These are phyloP conservation scores for Haliaeetus leucogaster DNA, from an alignment of 2,113 vertebrate genomes.

Conservation along the genomic window DNA sequence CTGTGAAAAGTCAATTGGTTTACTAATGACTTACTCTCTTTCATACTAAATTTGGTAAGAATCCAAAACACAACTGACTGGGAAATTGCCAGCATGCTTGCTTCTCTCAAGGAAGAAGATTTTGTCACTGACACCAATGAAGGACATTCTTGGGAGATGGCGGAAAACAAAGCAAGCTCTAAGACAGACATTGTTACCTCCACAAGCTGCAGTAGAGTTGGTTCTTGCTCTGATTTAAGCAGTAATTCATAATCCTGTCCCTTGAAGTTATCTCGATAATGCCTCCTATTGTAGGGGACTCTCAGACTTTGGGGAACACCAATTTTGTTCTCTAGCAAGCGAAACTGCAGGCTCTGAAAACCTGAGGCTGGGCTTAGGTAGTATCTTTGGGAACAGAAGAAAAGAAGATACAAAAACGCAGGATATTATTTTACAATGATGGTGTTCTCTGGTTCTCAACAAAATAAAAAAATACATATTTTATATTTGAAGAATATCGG, in stretches of 20 bases:
- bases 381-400: slow-evolving; percentile 73
- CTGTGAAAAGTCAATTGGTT: background rate
- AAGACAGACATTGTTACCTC: slow-evolving; percentile 74
- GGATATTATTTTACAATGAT: background rate
- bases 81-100: background rate
- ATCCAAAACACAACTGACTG: background rate
- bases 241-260: slow-evolving; percentile 82
- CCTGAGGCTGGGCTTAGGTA: slow-evolving; percentile 90
- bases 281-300: slow-evolving; percentile 90
- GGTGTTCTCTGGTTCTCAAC: background rate
- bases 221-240: slow-evolving; percentile 84
- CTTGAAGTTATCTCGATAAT: slow-evolving; percentile 92
- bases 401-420: background rate
- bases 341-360: slow-evolving; percentile 95
- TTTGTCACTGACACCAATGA: background rate
- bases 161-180: background rate
- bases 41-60: background rate
- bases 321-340: slow-evolving; percentile 93
- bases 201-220: slow-evolving; percentile 86
- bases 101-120: background rate
- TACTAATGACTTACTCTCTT: background rate
- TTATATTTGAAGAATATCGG: background rate
- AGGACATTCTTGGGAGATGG: background rate
- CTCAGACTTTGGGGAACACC: slow-evolving; percentile 88
- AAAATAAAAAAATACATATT: background rate